A percentile compares a stretch with the other conserved stretches of the same genome.
Evolutionary conservation across 2,113 vertebrate species (phyloP).

Genomic region (Brachirus orientalis): DNA sequence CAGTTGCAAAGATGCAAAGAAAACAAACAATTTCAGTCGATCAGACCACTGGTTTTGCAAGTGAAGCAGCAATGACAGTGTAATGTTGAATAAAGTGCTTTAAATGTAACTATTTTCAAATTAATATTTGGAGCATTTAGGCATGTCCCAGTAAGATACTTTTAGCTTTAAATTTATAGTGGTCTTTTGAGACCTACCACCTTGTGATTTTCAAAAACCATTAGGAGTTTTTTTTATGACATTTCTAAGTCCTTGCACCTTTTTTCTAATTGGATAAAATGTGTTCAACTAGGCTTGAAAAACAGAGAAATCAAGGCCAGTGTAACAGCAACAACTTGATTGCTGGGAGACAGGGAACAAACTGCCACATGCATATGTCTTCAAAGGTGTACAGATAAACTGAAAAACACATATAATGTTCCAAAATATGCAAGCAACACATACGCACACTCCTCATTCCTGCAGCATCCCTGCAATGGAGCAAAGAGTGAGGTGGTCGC

Average conservation of each 20-base stretch:
- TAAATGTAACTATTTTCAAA: background rate
- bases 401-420: conserved; percentile 7
- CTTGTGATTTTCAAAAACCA: conserved; percentile 25
- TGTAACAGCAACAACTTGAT: background rate
- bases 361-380: conserved; percentile 13
- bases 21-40: background rate
- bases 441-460: conserved; percentile 19
- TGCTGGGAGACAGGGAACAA: conserved; percentile 20
- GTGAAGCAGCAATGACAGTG: background rate
- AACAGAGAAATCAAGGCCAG: background rate
- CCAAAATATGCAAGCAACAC: conserved; percentile 12
- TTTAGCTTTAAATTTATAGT: background rate
- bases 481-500: conserved; percentile 74
- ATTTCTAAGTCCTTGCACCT: background rate
- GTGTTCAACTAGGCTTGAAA: background rate
- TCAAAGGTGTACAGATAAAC: conserved; percentile 12
- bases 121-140: conserved; percentile 10
- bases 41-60: background rate
- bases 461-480: conserved; percentile 58
- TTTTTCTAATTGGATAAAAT: conserved; percentile 18
- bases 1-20: background rate
- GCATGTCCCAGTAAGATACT: background rate
- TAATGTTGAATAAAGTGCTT: conserved; percentile 9
- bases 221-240: conserved; percentile 22
- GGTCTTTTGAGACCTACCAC: conserved; percentile 8